Base-by-base conservation (phyloP, 2,113 vertebrate genomes). In the Perccottus glenii region DNA sequence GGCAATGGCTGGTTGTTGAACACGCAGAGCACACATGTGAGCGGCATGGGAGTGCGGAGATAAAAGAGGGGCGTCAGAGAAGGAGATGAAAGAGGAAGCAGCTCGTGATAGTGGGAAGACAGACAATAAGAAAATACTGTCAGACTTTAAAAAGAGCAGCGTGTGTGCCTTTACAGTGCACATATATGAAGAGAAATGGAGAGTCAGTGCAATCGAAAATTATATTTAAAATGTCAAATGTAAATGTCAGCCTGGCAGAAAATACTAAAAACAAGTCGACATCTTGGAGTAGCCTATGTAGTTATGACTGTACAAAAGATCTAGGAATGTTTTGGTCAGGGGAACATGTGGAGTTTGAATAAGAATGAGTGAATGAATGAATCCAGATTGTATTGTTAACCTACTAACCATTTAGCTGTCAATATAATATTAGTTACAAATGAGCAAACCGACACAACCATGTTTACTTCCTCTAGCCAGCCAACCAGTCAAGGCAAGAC, bases 191-290 rank as follows among this genome's bases (percentile, higher is more conserved):
- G 43, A 14, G 5, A 9, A 27, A 64, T 75, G 62, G 47, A 1
- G 11, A 68, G 53, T 27, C 27, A 50, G 36, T 61, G 73, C 64
- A 57, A 56, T 16, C 42, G 52, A 64, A 45, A 62, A 75, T 60
- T 81, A 75, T 77, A 67, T 80, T 75, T 69, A 75, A 83, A 87
- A 79, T 72, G 72, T 77, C 67, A 80, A 69, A 67, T 47, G 60
- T 67, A 82, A 87, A 85, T 87, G 83, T 84, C 81, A 82, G 60
- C 27, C 3, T 48, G 64, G 64, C 53, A 73, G 53, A 58, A 79
- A 70, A 60, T 59, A 50, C 51, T 10, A 11, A 36, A 55, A 36
- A n/a, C 8, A 6, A 6, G 7, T 11, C 32, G 19, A 27, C 19
- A 27, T 27, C 19, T 27, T 27, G 19, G 19, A 27, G 19, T 27